Conservation (phyloP, 2,888 invertebrate species). For the Lapara coniferarum region DNA sequence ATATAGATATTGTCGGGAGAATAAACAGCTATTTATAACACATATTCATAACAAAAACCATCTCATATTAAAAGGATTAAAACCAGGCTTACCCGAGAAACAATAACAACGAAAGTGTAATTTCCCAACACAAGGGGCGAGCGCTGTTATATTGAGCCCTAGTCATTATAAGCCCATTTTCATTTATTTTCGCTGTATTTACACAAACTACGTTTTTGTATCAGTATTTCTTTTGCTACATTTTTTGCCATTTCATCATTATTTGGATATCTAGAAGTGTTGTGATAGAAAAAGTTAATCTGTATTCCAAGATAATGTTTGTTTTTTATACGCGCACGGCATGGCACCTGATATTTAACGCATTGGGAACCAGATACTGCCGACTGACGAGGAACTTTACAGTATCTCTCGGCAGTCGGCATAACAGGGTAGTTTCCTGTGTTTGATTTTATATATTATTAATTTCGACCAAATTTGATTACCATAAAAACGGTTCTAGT, state of each 20-base stretch:
- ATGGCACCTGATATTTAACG: too few species aligned
- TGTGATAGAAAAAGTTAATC: too few species aligned
- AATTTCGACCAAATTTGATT: too few species aligned
- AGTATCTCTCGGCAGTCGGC: too few species aligned
- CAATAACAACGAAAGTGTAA: slow-evolving; percentile 38
- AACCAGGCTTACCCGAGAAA: slow-evolving; percentile 29
- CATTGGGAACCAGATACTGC: too few species aligned
- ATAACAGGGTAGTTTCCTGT: too few species aligned
- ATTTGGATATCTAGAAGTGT: too few species aligned
- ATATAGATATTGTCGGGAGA: neutral
- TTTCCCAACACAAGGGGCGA: slow-evolving; percentile 42
- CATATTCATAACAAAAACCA: slow-evolving; percentile 16
- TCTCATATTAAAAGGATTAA: slow-evolving; percentile 33
- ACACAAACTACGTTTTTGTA: neutral
- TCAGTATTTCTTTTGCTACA: neutral
- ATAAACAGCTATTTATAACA: neutral
- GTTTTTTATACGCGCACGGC: too few species aligned
- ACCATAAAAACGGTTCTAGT: too few species aligned
- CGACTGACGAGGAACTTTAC: too few species aligned
- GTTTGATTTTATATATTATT: too few species aligned
- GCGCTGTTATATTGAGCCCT: slow-evolving; percentile 45
- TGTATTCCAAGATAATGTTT: too few species aligned
- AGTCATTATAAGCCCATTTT: slow-evolving; percentile 57
- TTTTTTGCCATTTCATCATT: neutral
- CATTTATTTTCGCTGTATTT: slow-evolving; percentile 41